phyloP scores from a whole-genome alignment of 2,888 invertebrate species.

The Chloromyia formosa region DNA sequence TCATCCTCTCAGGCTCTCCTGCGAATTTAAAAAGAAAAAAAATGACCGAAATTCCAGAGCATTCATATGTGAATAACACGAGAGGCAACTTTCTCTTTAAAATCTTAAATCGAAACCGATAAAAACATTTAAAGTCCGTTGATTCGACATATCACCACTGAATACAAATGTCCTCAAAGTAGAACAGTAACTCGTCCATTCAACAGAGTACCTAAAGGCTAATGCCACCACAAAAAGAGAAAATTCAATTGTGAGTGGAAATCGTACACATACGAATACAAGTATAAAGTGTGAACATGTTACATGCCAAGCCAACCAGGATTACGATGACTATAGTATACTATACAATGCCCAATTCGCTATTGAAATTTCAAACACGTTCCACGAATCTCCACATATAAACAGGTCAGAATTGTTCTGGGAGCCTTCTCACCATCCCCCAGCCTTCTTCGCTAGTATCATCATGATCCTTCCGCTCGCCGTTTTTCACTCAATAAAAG shows the following conservation, averaged over 20 bases:
- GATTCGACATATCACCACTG: conserved; percentile 2
- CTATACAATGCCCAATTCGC: not conserved
- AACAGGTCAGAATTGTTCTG: conserved; percentile 28
- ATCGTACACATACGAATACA: not conserved
- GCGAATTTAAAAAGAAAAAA: no score
- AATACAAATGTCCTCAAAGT: conserved; percentile 27
- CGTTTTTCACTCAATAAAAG: not conserved
- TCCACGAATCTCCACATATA: conserved; percentile 23
- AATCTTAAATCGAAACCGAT: not conserved
- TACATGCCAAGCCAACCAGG: not conserved
- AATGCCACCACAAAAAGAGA: conserved; percentile 22
- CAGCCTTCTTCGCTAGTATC: not conserved
- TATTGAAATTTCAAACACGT: conserved; percentile 39
- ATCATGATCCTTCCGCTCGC: not conserved
- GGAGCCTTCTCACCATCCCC: conserved; percentile 7
- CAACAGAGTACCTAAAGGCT: conserved; percentile 18
- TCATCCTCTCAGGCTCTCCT: no score
- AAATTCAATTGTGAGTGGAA: conserved; percentile 24
- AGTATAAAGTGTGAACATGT: conserved; percentile 22
- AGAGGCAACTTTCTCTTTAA: not conserved
- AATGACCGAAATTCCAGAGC: not conserved
- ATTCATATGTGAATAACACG: not conserved
- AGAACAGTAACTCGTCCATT: conserved; percentile 20
- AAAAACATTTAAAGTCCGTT: conserved; percentile 32
- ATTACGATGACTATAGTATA: not conserved